Percentiles rank a stretch among this genome's conserved stretches.
Conservation (phyloP, 2,797 vertebrate genomes). For the Percopsis omiscomaycus region DNA sequence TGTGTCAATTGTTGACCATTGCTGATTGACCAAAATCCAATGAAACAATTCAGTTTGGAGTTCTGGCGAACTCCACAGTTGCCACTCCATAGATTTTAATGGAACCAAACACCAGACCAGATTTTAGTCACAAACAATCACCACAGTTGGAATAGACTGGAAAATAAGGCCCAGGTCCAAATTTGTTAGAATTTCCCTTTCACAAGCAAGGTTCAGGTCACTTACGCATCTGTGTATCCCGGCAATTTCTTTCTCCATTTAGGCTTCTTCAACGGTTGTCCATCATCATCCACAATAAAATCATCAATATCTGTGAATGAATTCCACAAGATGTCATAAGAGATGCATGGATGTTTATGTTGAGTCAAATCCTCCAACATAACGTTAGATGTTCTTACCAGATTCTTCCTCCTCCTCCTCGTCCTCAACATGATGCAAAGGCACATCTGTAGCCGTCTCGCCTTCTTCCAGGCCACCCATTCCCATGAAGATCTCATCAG, state of each 20-base stretch:
- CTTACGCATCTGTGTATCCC: conserved; percentile 90
- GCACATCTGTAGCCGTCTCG: conserved; percentile 76
- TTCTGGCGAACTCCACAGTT: too few relatives aligned
- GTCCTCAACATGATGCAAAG: conserved; percentile 79
- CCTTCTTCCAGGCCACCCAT: conserved; percentile 81
- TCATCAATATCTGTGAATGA: conserved; percentile 83
- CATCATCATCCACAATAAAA: conserved; percentile 91
- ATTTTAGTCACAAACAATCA: too few relatives aligned
- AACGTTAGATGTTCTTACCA: conserved; percentile 62
- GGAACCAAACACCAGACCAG: too few relatives aligned
- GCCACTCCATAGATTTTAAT: too few relatives aligned
- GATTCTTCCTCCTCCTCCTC: conserved; percentile 89
- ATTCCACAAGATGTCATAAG: not conserved
- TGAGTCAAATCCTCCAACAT: too few relatives aligned
- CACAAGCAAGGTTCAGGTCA: conserved; percentile 26
- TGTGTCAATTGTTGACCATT: too few relatives aligned
- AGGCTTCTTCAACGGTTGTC: conserved; percentile 86
- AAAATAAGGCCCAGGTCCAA: too few relatives aligned
- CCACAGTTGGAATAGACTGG: too few relatives aligned
- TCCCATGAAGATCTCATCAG: conserved; percentile 88
- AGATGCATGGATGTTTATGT: not conserved
- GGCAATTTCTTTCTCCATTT: conserved; percentile 89
- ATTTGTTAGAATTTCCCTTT: not conserved
- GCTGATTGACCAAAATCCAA: too few relatives aligned
- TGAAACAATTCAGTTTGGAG: too few relatives aligned